Conservation (phyloP, 2,113 vertebrate species). For the Castor canadensis region DNA sequence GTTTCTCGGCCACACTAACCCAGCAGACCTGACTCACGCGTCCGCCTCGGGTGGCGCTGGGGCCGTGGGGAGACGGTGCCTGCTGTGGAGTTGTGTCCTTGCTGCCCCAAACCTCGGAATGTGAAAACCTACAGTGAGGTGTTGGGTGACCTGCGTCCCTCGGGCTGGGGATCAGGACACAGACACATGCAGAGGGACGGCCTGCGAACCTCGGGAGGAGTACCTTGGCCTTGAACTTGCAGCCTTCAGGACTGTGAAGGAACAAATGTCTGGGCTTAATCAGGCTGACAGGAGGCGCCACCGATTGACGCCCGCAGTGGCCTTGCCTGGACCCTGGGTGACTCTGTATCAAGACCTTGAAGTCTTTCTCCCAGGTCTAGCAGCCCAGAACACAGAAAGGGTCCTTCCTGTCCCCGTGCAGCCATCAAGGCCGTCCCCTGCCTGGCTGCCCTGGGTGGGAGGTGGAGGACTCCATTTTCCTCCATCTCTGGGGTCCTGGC, state of each 20-base stretch:
- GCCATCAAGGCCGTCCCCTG: background rate
- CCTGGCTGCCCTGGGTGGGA: background rate
- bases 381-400: background rate
- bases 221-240: background rate
- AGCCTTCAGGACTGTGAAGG: background rate
- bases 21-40: background rate
- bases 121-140: too few relatives aligned
- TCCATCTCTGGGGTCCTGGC: background rate
- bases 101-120: background rate
- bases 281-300: fast-evolving
- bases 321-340: background rate
- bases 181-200: fast-evolving
- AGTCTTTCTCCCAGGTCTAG: background rate
- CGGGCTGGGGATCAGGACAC: fast-evolving
- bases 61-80: fast-evolving
- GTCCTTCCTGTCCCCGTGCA: background rate
- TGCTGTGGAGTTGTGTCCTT: background rate
- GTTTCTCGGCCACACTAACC: background rate
- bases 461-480: too few relatives aligned
- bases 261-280: fast-evolving
- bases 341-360: background rate
- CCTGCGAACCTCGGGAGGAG: fast-evolving
- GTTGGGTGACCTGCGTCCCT: too few relatives aligned
- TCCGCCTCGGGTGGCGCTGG: background rate
- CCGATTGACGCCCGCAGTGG: fast-evolving